These are phyloP conservation scores for Hozukius guyotensis DNA, from an alignment of 2,797 vertebrate species.

Conservation along the genomic window DNA sequence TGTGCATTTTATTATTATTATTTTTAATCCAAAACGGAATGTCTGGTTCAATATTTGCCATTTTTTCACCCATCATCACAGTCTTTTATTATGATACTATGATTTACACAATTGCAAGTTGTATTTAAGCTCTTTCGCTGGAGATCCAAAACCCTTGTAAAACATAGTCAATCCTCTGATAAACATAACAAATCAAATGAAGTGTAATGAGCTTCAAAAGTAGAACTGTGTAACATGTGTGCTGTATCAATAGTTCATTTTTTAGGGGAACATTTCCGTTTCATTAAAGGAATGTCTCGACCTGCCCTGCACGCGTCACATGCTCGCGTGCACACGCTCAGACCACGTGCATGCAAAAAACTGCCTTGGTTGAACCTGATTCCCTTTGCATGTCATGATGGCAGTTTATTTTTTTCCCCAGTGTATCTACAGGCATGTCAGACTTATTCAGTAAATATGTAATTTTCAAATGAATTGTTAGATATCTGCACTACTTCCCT, in stretches of 20 bases:
- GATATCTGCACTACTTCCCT: conserved; percentile 30
- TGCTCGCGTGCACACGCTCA: background rate
- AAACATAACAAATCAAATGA: conserved; percentile 40
- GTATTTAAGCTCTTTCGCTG: conserved; percentile 21
- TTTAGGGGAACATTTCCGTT: background rate
- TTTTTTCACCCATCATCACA: conserved; percentile 10
- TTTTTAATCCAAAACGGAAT: background rate
- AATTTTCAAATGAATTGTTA: conserved; percentile 46
- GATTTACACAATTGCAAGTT: background rate
- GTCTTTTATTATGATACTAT: background rate
- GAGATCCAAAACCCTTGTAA: conserved; percentile 22
- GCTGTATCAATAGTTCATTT: background rate
- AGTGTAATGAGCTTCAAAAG: conserved; percentile 24
- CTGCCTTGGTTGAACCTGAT: conserved; percentile 1
- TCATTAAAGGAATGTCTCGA: background rate
- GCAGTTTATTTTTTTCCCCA: conserved; percentile 21
- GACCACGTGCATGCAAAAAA: background rate
- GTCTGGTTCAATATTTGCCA: conserved; percentile 2
- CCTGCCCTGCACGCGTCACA: background rate
- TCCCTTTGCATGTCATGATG: conserved; percentile 7
- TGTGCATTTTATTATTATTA: background rate
- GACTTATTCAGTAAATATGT: conserved; percentile 33
- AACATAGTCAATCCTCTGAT: conserved; percentile 46
- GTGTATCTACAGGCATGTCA: conserved; percentile 27
- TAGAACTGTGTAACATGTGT: conserved; percentile 20